These are phyloP conservation scores for Taenioides sp. DNA, from an alignment of 2,797 vertebrate genomes.

Conservation along the genomic window DNA sequence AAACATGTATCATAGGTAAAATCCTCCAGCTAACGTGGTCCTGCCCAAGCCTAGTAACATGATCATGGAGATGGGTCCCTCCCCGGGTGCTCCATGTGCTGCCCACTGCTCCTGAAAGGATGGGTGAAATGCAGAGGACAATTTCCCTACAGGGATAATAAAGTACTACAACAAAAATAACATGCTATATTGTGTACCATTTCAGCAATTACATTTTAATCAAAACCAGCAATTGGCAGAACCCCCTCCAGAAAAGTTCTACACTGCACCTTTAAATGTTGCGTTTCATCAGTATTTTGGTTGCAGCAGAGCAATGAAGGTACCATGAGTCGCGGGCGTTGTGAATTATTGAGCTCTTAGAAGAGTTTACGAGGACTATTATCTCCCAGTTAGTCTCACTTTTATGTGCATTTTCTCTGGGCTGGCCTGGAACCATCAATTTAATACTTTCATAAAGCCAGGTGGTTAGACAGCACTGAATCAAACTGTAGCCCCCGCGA, in stretches of 20 bases:
- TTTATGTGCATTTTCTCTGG: slow-evolving; percentile 96
- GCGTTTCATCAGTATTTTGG: slow-evolving; percentile 55
- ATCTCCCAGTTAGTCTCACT: slow-evolving; percentile 94
- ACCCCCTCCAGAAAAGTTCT: background rate
- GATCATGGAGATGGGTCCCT: too few species aligned
- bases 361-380: slow-evolving; percentile 92
- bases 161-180: too few species aligned
- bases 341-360: slow-evolving; percentile 77
- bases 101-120: too few species aligned
- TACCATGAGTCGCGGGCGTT: slow-evolving; percentile 62
- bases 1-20: too few species aligned
- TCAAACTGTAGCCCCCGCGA: slow-evolving; percentile 65
- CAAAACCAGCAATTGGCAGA: background rate
- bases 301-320: slow-evolving; percentile 63
- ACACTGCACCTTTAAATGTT: background rate
- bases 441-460: slow-evolving; percentile 86
- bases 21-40: too few species aligned
- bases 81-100: too few species aligned
- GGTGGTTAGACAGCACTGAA: slow-evolving; percentile 81
- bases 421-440: slow-evolving; percentile 98
- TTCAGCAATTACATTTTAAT: background rate
- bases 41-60: too few species aligned
- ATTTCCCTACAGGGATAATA: too few species aligned
- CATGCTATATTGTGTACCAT: too few species aligned
- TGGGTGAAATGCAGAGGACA: too few species aligned